Base-by-base conservation (phyloP, 2,797 vertebrate genomes). In the Eurystomus glaucurus region DNA sequence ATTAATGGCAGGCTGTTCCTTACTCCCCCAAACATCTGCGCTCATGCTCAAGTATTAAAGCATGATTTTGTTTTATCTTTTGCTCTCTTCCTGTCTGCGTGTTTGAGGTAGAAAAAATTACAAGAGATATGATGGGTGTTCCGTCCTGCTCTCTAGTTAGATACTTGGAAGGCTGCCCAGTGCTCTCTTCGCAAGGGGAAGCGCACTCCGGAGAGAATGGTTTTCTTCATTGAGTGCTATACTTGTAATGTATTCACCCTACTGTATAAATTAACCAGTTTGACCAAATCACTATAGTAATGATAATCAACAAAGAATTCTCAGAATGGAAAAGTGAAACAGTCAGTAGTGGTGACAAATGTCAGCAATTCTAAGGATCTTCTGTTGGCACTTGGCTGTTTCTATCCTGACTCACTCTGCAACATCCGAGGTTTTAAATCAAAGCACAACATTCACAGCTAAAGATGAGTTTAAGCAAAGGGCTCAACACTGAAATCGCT, bases 181-280 rank as follows among this genome's bases (percentile, higher is more conserved):
- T 28, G 9, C 25, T 70, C 57, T 58, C 21, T 26, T 7, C 13
- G 76, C 48, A 85, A 72, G 39, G 20, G 25, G 57, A 83, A 90
- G 61, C 8, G 37, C 2, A 0, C 21, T 51, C 43, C 82, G 39
- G 68, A 83, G 14, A 80, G 35, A 58, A 86, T 0, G 0, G 11
- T 65, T 80, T 77, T 85, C 29, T 64, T 93, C 35, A 41, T 6
- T 60, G 13, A 46, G 33, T 4, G 25, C 22, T 50, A 79, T 9
- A 25, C 11, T 25, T 1, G 11, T 12, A 39, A 57, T 10, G 7
- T 11, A 48, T 11, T 45, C 57, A 57, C 41, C 14, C n/a, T 18
- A 48, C 9, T n/a, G 50, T 29, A 60, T 18, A 60, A 55, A 60
- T 70, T 31, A 81, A 85, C 21, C 45, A 65, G n/a, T 43, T 48